A percentile compares a stretch with the other conserved stretches of the same genome.
These are phyloP conservation scores for Diadumene lineata DNA, from an alignment of 92 coral and sea anemone genomes.

Conservation along the genomic window DNA sequence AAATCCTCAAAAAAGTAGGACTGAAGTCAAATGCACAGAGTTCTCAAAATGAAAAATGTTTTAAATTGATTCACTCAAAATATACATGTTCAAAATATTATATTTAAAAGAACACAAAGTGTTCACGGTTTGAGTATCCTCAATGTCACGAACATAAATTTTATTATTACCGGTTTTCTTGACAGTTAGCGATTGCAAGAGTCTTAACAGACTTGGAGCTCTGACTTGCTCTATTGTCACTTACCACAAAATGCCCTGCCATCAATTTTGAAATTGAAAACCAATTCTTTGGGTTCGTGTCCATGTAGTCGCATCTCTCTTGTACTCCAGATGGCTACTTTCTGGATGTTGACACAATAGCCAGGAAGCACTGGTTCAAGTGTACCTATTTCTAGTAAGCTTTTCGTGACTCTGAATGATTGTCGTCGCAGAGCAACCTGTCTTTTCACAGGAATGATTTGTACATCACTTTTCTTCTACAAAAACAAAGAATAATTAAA, in stretches of 20 bases:
- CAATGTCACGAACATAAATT: too few relatives aligned
- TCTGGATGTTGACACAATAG: conserved; percentile 1
- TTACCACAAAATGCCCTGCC: conserved; percentile 28
- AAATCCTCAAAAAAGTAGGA: too few relatives aligned
- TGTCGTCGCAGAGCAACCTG: conserved; percentile 1
- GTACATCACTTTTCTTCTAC: conserved; percentile 2
- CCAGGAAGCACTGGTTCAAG: conserved; percentile 6
- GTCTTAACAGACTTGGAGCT: background rate
- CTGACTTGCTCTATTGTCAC: background rate
- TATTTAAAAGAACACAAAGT: too few relatives aligned
- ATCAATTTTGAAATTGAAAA: conserved; percentile 13
- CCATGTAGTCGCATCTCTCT: conserved; percentile 24
- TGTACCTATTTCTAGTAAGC: conserved; percentile 11
- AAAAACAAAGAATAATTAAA: too few relatives aligned
- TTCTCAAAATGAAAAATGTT: too few relatives aligned
- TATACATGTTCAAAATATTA: too few relatives aligned
- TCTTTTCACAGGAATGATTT: conserved; percentile 4
- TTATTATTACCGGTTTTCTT: background rate
- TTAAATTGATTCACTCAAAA: too few relatives aligned
- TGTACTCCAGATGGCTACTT: conserved; percentile 10
- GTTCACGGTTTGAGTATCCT: too few relatives aligned
- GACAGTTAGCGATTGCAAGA: background rate
- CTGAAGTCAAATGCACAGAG: too few relatives aligned
- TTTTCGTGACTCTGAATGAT: conserved; percentile 3
- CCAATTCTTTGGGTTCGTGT: conserved; percentile 3